Percentiles rank a stretch among this genome's conserved stretches.
These are phyloP conservation scores for Mormyrops attenuatus DNA, from an alignment of 2,797 vertebrate species.

Conservation along the genomic window DNA sequence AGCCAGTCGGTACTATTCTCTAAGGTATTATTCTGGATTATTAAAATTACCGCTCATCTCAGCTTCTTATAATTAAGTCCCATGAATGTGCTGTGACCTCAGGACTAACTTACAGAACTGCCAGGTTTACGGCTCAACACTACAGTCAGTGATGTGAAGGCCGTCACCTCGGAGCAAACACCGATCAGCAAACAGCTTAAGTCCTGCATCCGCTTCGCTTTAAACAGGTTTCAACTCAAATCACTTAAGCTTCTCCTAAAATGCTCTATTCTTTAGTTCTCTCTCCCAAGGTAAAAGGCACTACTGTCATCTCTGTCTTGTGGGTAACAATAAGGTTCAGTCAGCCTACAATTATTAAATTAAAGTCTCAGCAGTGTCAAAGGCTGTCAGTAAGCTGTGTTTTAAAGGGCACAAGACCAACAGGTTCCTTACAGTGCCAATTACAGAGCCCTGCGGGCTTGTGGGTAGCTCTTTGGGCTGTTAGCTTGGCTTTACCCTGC, in stretches of 20 bases:
- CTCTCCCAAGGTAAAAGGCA: neutral
- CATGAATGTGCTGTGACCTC: neutral
- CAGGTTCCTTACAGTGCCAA: neutral
- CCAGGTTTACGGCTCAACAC: neutral
- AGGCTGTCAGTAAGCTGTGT: neutral
- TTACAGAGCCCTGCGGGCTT: neutral
- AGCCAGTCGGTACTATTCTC: neutral
- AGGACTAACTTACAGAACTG: neutral
- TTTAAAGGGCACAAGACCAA: neutral
- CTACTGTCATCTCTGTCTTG: neutral
- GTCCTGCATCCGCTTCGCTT: neutral
- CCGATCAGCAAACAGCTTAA: neutral
- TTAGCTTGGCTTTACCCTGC: neutral
- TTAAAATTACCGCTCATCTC: neutral
- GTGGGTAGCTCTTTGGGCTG: neutral
- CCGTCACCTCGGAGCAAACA: neutral
- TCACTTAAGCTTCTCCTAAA: neutral
- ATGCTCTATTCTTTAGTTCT: neutral
- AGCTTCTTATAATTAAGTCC: neutral
- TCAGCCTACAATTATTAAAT: constrained; percentile 8
- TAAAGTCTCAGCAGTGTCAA: constrained; percentile 1
- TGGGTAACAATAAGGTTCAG: neutral
- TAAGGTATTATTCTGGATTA: neutral
- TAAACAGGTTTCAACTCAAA: neutral
- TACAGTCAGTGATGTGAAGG: neutral